phyloP scores from a whole-genome alignment of 1,140 invertebrate genomes.

The Drosophila neocordata region DNA sequence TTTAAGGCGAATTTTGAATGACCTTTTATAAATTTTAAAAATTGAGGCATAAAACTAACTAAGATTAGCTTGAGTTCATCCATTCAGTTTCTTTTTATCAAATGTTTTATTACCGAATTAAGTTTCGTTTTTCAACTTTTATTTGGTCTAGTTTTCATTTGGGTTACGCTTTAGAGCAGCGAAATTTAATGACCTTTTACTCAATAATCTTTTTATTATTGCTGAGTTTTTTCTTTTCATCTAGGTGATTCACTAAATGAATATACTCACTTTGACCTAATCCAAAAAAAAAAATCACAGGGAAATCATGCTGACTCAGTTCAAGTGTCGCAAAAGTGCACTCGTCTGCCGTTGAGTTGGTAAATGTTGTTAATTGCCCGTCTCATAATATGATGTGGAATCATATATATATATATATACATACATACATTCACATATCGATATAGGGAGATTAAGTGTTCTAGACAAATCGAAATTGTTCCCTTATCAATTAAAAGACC shows the following conservation, averaged over 20 bases:
- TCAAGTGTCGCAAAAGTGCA: slow-evolving; percentile 57
- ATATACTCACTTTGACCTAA: background rate
- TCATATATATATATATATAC: too few species aligned
- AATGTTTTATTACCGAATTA: too few species aligned
- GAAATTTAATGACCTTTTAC: too few species aligned
- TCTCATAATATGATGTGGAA: slow-evolving; percentile 10
- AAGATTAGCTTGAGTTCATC: too few species aligned
- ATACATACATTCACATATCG: background rate
- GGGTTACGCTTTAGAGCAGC: too few species aligned
- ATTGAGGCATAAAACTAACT: too few species aligned
- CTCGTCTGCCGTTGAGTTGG: slow-evolving; percentile 39
- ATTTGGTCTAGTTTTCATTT: too few species aligned
- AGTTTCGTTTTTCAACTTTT: too few species aligned
- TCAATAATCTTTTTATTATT: background rate
- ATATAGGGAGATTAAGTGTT: background rate
- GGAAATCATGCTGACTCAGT: slow-evolving; percentile 64
- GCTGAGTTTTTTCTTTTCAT: background rate
- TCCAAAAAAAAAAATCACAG: background rate
- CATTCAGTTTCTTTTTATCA: too few species aligned
- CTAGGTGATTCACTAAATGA: background rate
- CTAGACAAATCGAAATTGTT: background rate
- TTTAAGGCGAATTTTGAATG: slow-evolving; percentile 4
- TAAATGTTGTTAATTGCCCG: slow-evolving; percentile 48
- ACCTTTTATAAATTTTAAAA: background rate
- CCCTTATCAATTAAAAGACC: slow-evolving; percentile 35